Base-by-base conservation (phyloP, 2,113 vertebrate species). In the Macquaria ambigua region DNA sequence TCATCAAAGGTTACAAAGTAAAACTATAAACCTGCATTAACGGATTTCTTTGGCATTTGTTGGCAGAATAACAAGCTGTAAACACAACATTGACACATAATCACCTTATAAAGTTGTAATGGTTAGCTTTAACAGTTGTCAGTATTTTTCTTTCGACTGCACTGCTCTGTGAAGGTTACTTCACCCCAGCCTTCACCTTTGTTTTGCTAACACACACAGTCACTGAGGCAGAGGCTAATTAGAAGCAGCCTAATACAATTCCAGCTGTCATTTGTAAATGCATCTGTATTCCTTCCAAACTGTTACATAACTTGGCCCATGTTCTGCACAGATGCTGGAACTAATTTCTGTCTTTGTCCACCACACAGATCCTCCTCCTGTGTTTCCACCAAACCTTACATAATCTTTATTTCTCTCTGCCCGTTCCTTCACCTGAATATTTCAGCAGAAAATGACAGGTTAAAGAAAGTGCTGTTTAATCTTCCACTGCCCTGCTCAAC, bases 401-500 rank as follows among this genome's bases (percentile, higher is more conserved):
- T 63, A 78, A 76, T 74, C 59, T 69, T 59, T 74, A 43, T 80
- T 73, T 68, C 78, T 67, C 8, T 6, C 43, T 64, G 39, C 25
- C 50, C 8, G 34, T 78, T 39, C 55, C 75, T 28, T 55, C 6
- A n/a, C 37, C 62, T 76, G 25, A 80, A 77, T 62, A 62, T 85
- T 71, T 82, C 53, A 85, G 66, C 66, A 56, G 12, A 58, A 56
- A 56, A 39, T 48, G 56, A 48, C 74, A 81, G 43, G 59, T 71
- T 39, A 34, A 43, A 63, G 48, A 79, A 73, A 59, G 62, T 73
- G 83, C 74, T 41, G 73, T 82, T 77, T 73, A 88, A 76, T 77
- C 48, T 58, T 69, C 48, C 66, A 53, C 74, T 83, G 8, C 46
- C 59, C 59, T 74, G 16, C 74, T 41, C 56, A 28, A 55, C 41